Evolutionary conservation across 2,888 invertebrate genomes (phyloP).

Genomic region (Acanthopleura granulata): DNA sequence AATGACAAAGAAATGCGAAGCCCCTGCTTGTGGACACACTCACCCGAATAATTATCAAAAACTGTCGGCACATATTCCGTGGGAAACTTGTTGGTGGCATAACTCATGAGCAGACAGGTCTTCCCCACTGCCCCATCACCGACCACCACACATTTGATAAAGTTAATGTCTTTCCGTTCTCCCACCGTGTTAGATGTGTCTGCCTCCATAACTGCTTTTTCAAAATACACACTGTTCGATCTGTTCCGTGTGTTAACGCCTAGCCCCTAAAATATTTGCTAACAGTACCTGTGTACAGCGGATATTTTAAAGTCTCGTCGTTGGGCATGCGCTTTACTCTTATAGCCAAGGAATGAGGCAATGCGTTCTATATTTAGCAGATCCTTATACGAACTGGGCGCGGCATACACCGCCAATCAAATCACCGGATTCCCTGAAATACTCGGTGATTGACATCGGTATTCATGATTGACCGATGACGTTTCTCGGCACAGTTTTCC

Average conservation of each 20-base stretch:
- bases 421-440: not conserved
- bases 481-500: too few relatives aligned
- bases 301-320: not conserved
- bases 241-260: too few relatives aligned
- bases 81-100: conserved; percentile 60
- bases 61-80: conserved; percentile 61
- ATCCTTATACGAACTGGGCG: not conserved
- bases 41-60: conserved; percentile 14
- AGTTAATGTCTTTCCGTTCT: conserved; percentile 26
- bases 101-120: conserved; percentile 63
- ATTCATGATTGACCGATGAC: too few relatives aligned
- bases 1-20: too few relatives aligned
- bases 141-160: conserved; percentile 61
- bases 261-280: too few relatives aligned
- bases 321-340: conserved; percentile 1
- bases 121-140: conserved; percentile 64
- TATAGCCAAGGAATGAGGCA: conserved; percentile 11
- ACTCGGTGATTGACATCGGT: too few relatives aligned
- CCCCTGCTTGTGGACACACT: not conserved
- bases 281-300: not conserved
- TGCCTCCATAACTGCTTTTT: not conserved
- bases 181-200: not conserved
- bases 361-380: not conserved
- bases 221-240: not conserved
- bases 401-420: not conserved